phyloP scores from a whole-genome alignment of 2,113 vertebrate species.

The Holacanthus passer region DNA sequence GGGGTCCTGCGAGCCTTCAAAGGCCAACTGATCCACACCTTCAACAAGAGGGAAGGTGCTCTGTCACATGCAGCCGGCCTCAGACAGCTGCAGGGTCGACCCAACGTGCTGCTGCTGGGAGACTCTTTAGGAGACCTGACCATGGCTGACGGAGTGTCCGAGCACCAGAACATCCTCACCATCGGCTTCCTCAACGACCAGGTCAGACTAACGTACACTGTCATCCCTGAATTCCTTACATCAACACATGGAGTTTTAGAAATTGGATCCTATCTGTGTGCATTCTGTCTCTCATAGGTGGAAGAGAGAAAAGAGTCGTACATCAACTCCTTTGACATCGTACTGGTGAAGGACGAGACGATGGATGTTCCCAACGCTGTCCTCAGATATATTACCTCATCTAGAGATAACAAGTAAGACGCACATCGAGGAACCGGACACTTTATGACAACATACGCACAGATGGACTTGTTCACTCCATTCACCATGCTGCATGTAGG shows the following conservation, averaged over 20 bases:
- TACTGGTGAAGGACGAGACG: slow-evolving; percentile 89
- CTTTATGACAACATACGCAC: not conserved
- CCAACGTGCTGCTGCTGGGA: slow-evolving; percentile 89
- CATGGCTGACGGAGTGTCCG: slow-evolving; percentile 89
- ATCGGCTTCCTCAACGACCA: slow-evolving; percentile 93
- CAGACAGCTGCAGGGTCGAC: slow-evolving; percentile 83
- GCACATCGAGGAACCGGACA: not conserved
- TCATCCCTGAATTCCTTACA: not conserved
- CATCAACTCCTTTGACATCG: slow-evolving; percentile 88
- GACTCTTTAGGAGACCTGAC: slow-evolving; percentile 93
- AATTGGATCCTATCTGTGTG: not conserved
- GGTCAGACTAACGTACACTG: slow-evolving; percentile 70
- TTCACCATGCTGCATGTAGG: slow-evolving; percentile 9
- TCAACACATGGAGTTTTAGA: rapidly evolving
- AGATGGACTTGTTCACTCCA: slow-evolving; percentile 6
- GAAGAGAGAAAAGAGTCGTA: slow-evolving; percentile 87
- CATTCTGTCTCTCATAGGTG: slow-evolving; percentile 80
- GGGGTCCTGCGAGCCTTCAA: slow-evolving; percentile 88
- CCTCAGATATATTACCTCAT: slow-evolving; percentile 79
- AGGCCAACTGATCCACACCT: slow-evolving; percentile 91
- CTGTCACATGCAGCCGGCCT: slow-evolving; percentile 82
- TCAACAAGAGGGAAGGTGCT: slow-evolving; percentile 89
- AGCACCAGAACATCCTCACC: slow-evolving; percentile 87
- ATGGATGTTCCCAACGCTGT: slow-evolving; percentile 89
- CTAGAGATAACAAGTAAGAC: slow-evolving; percentile 27